phyloP scores from a whole-genome alignment of 2,113 vertebrate genomes.

The Dendropsophus ebraccatus region DNA sequence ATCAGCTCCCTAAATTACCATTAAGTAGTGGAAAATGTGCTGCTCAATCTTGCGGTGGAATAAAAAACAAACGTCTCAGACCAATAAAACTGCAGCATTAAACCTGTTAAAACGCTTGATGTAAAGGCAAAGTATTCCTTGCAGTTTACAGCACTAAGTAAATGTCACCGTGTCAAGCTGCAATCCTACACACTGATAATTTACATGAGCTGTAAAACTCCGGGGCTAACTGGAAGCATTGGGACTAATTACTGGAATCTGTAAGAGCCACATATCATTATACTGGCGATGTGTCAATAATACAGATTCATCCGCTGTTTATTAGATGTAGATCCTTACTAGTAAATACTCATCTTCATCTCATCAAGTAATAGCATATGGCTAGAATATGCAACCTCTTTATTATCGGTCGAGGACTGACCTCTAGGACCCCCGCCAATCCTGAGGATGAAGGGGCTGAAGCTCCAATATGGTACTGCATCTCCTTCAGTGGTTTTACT shows the following conservation, averaged over 20 bases:
- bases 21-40: constrained; percentile 64
- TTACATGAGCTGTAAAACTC: constrained; percentile 66
- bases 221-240: constrained; percentile 64
- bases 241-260: constrained; percentile 72
- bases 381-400: no score
- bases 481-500: no score
- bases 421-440: no score
- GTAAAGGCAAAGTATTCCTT: constrained; percentile 69
- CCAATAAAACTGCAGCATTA: constrained; percentile 59
- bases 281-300: constrained; percentile 67
- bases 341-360: no score
- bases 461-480: no score
- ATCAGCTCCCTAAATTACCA: constrained; percentile 67
- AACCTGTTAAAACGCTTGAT: constrained; percentile 65
- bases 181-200: constrained; percentile 70
- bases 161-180: constrained; percentile 67
- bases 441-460: no score
- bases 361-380: background rate
- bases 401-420: no score
- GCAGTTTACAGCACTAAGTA: constrained; percentile 68
- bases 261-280: constrained; percentile 64
- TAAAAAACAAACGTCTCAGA: constrained; percentile 63
- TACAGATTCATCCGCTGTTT: background rate
- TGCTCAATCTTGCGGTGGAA: constrained; percentile 60
- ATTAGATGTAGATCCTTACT: background rate